Conservation (phyloP, 2,888 invertebrate species). For the Cactoblastis cactorum region DNA sequence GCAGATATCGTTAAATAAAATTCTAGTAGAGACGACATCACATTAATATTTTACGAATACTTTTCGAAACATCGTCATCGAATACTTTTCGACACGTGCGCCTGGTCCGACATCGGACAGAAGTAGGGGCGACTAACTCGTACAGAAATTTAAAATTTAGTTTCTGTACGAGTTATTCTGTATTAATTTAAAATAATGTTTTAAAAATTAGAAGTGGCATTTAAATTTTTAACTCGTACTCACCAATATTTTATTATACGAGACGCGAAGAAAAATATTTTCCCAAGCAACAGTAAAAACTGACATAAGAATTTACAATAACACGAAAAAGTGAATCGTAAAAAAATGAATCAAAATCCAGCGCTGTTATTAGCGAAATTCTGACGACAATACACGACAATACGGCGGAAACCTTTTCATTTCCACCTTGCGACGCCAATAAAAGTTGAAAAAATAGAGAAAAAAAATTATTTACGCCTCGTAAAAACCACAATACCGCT, state of each 20-base stretch:
- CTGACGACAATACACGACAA: constrained; percentile 39
- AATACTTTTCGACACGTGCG: no score
- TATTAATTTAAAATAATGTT: no score
- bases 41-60: no score
- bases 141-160: no score
- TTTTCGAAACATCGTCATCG: no score
- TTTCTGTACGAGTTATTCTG: no score
- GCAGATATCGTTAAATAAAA: no score
- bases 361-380: constrained; percentile 48
- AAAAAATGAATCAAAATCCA: constrained; percentile 25
- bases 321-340: constrained; percentile 22
- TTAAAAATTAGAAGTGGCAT: no score
- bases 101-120: no score
- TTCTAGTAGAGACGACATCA: no score
- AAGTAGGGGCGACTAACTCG: no score
- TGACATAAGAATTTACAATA: constrained; percentile 5
- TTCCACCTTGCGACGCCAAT: constrained; percentile 56
- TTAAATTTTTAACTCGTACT: no score
- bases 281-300: not conserved
- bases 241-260: not conserved
- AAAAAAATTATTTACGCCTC: constrained; percentile 64
- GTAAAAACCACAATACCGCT: constrained; percentile 71
- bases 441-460: constrained; percentile 48
- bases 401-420: constrained; percentile 55
- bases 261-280: not conserved